Conservation (phyloP, 2,888 invertebrate genomes). For the Exephanes ischioxanthus region DNA sequence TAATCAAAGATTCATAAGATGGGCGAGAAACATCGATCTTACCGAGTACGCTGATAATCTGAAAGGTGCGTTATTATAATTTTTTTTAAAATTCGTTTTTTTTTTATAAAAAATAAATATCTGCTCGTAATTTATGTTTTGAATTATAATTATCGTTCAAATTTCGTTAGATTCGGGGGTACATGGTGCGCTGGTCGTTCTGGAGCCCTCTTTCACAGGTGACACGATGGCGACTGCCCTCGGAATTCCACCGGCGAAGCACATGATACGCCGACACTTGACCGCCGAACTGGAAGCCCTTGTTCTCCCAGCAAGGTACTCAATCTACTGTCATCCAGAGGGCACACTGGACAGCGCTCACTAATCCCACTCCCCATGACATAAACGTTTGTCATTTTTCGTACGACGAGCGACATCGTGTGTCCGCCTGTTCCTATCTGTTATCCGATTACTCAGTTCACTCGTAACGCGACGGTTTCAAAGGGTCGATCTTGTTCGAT, state of each 20-base stretch:
- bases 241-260: constrained; percentile 96
- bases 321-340: constrained; percentile 84
- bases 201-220: constrained; percentile 97
- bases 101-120: background rate
- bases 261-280: constrained; percentile 96
- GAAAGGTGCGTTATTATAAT: constrained; percentile 88
- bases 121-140: constrained; percentile 9
- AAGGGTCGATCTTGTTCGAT: constrained; percentile 23
- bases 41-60: constrained; percentile 97
- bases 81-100: background rate
- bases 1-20: constrained; percentile 96
- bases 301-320: constrained; percentile 95
- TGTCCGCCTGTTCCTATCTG: constrained; percentile 32
- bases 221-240: constrained; percentile 97
- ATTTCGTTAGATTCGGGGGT: constrained; percentile 93
- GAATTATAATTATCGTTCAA: constrained; percentile 13
- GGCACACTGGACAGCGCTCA: constrained; percentile 83
- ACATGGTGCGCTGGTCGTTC: constrained; percentile 96
- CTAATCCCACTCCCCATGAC: constrained; percentile 66
- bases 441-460: constrained; percentile 14
- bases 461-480: background rate
- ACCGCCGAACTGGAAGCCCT: constrained; percentile 96
- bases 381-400: constrained; percentile 42
- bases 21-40: constrained; percentile 97
- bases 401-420: constrained; percentile 33